Evolutionary conservation across 1,140 invertebrate genomes (phyloP), one percentile per base, ranked within the genome.

Genomic region (Halesus radiatus): DNA sequence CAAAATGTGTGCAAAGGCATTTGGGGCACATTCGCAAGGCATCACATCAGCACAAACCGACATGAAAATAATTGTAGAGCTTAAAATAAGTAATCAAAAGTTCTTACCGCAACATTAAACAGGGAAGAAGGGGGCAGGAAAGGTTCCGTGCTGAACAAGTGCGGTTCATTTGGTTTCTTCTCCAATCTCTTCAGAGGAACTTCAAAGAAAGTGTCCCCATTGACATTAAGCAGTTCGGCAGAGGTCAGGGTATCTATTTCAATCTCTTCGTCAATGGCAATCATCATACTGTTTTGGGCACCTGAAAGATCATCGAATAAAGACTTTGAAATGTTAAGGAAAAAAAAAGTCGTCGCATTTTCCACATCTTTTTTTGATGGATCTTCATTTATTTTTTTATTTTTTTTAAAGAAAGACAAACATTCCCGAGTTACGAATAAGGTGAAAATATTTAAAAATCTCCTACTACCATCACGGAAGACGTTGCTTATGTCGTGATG

Each of bases 101-200:
- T 76, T 85, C 87, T 87, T 76, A 90, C 88, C 54, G 88, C 87
- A 23, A 90, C 84, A 82, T 88, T 87, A 75, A 90, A 90, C 60
- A 89, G 86, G 1, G 87, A 86, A n/a, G 87, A 85, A 3, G 89
- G 89, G 16, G 89, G 88, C 66, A 89, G 70, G 64, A 89, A 90
- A 0, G 86, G 84, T 0, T 86, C 85, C 2, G 87, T 85, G 50
- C 84, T 54, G 78, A 88, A 90, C 5, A 85, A 66, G 10, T 84
- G 84, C 3, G 58, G 22, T 58, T 77, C 60, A 37, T 53, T 29
- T 18, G 52, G 26, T 56, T 84, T 84, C 8, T 73, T 56, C 15
- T 86, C 84, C 1, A 87, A 18, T 50, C 81, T 70, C 16, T 84
- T 84, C 3, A 90, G 81, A 1, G 87, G 86, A 56, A 90, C 83